Conservation (phyloP, 1,140 invertebrate species). For the Anadara kagoshimensis region DNA sequence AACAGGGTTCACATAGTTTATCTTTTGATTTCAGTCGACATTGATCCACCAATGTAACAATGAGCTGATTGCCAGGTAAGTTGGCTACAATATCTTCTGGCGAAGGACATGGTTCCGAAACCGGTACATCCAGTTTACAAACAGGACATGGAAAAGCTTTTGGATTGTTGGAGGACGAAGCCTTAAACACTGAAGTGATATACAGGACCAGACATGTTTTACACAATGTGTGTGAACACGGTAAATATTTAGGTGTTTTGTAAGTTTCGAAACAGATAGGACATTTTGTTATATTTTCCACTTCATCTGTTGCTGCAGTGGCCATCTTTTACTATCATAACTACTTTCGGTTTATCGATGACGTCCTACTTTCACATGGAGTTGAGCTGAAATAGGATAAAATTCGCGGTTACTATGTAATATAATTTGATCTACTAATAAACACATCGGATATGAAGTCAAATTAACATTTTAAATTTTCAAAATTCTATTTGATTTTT, state of each 20-base stretch:
- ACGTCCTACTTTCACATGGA: no score
- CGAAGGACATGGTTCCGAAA: not conserved
- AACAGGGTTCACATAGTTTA: not conserved
- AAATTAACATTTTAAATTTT: no score
- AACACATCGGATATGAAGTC: no score
- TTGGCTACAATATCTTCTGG: not conserved
- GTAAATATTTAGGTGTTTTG: conserved; percentile 15
- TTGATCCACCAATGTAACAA: no score
- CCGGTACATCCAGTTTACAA: not conserved
- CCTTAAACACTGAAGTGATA: not conserved
- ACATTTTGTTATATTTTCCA: conserved; percentile 21
- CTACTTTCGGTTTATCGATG: no score
- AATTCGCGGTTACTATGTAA: no score
- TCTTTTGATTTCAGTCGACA: not conserved
- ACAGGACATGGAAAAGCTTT: conserved; percentile 3
- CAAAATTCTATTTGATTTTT: no score
- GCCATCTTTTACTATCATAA: no score
- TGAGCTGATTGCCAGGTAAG: no score
- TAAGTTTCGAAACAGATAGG: conserved; percentile 18
- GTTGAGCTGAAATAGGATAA: no score
- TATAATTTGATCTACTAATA: no score
- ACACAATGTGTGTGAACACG: no score
- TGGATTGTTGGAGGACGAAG: not conserved
- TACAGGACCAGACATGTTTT: conserved; percentile 7
- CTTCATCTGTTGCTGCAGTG: not conserved